These are phyloP conservation scores for Apamea monoglypha DNA, from an alignment of 2,888 invertebrate genomes.

Conservation along the genomic window DNA sequence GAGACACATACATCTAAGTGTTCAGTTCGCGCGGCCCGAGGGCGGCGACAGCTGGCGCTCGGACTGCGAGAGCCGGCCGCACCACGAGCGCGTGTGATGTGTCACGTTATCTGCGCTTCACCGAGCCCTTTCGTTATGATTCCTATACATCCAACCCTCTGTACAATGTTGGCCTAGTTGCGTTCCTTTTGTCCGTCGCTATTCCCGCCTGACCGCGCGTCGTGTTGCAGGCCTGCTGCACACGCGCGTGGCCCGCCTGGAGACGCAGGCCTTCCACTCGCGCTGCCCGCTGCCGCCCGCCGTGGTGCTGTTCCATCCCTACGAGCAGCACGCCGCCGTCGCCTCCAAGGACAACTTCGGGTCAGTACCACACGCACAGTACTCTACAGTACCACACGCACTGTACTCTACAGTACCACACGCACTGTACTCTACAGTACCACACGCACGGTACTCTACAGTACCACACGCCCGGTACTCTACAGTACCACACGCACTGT, in stretches of 20 bases:
- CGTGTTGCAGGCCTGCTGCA: slow-evolving; percentile 70
- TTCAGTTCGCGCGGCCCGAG: no score
- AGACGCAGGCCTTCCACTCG: slow-evolving; percentile 95
- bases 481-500: neutral
- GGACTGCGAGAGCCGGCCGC: slow-evolving; percentile 82
- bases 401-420: no score
- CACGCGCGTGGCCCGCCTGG: slow-evolving; percentile 91
- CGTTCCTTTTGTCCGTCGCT: neutral
- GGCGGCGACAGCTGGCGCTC: slow-evolving; percentile 53
- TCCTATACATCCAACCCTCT: neutral
- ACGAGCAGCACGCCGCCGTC: slow-evolving; percentile 96
- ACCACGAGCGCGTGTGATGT: slow-evolving; percentile 93
- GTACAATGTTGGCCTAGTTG: neutral
- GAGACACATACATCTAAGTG: no score
- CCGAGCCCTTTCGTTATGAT: neutral
- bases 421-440: no score
- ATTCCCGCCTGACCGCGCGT: neutral
- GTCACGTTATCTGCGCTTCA: neutral
- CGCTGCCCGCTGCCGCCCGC: slow-evolving; percentile 95
- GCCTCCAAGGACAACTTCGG: slow-evolving; percentile 96
- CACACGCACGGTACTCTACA: no score
- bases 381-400: neutral
- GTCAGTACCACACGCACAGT: slow-evolving; percentile 69
- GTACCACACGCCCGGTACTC: no score
- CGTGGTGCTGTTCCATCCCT: slow-evolving; percentile 96